These are phyloP conservation scores for Eretmocerus hayati DNA, from an alignment of 2,888 invertebrate genomes.

Conservation along the genomic window DNA sequence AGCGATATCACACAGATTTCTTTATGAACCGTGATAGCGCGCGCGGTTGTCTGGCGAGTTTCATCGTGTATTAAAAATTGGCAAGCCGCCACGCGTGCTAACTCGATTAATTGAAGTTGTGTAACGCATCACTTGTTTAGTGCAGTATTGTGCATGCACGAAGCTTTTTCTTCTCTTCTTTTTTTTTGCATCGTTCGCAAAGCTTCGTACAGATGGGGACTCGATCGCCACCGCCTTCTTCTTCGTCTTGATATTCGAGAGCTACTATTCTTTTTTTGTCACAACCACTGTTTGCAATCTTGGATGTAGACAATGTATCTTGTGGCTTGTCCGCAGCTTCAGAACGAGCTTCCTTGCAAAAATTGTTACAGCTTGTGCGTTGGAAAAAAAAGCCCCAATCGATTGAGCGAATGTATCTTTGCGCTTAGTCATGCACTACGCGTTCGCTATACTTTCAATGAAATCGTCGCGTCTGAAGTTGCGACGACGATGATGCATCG, in stretches of 20 bases:
- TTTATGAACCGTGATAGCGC: not conserved
- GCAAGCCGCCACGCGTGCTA: conserved; percentile 3
- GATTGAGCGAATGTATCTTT: too few species aligned
- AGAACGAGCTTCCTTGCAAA: too few species aligned
- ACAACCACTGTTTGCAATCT: too few species aligned
- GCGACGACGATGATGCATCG: too few species aligned
- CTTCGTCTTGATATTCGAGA: not conserved
- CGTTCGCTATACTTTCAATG: too few species aligned
- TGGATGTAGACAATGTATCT: too few species aligned
- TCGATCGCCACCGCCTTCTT: conserved; percentile 7
- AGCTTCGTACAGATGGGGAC: conserved; percentile 15
- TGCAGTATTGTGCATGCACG: conserved; percentile 4
- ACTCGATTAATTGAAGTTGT: conserved; percentile 28
- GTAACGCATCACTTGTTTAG: conserved; percentile 6
- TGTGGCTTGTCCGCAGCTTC: too few species aligned
- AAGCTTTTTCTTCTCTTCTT: not conserved
- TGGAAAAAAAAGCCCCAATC: too few species aligned
- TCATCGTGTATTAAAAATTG: not conserved
- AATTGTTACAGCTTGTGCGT: too few species aligned
- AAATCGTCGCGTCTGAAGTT: too few species aligned
- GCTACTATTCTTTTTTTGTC: not conserved
- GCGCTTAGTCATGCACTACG: too few species aligned
- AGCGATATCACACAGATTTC: too few species aligned
- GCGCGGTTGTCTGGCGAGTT: not conserved
- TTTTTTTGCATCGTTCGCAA: conserved; percentile 5